Base-by-base conservation (phyloP, 2,888 invertebrate species). In the Drosophila atripex region DNA sequence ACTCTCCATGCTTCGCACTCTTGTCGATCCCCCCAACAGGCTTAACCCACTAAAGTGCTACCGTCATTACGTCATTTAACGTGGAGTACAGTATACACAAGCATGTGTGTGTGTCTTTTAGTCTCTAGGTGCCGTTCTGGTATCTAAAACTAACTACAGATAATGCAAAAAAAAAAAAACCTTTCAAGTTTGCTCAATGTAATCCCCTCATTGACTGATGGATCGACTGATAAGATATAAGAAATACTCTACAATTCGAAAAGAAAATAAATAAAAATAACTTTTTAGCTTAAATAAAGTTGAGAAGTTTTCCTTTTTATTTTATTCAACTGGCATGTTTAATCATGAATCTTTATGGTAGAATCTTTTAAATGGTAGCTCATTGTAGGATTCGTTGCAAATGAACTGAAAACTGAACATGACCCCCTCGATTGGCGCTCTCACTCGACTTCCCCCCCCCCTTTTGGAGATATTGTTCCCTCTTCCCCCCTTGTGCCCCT, bases 51-150 rank as follows among this genome's bases (percentile, higher is more conserved):
- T 14, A 18, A 45, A 54, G 32, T 54, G 54, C 54, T 45, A 57
- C 57, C 14, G 39, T 21, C 38, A 60, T 61, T 60, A 61, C 60
- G 60, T 60, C 60, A 60, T 60, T 28, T 25, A 45, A 58, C 59
- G 38, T 39, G 28, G 12, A 39, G 28, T 12, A 28, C n/a, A 16
- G 11, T 32, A 30, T 16, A 30, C 23, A 41, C 46, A 58, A 14
- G 9, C 30, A 43, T 16, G n/a, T 39, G 51, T 39, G 51, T 16
- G 41, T 43, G 11, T 12, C 16, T 18, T 18, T 18, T 18, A 18
- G 18, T 18, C 18, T 18, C 18, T 38, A 39, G 38, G 38, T 56
- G 25, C 18, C n/a, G 56, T 11, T 51, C n/a, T 43, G 51, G 28
- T 57, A 39, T 50, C 51, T 21, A 12, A 41, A 21, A n/a, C n/a